Percentiles rank a stretch among this genome's conserved stretches.
Evolutionary conservation across 2,113 vertebrate species (phyloP).

Genomic region (Hyaena hyaena): DNA sequence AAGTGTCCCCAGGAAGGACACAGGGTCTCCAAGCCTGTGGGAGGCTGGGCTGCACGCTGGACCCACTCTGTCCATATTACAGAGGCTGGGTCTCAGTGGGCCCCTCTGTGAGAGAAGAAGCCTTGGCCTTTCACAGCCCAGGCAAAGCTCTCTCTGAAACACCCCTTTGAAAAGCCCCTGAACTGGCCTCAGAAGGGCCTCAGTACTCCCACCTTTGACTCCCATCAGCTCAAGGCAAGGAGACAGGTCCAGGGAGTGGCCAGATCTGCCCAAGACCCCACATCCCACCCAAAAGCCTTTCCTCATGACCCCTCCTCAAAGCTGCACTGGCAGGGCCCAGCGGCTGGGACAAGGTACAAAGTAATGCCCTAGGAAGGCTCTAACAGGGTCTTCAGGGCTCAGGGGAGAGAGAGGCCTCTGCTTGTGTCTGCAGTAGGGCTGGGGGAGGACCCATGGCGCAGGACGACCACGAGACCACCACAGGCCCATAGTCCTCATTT

Average conservation of each 20-base stretch:
- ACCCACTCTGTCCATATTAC: neutral
- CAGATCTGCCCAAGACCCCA: neutral
- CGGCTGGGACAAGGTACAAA: neutral
- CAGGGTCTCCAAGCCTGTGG: fast-evolving
- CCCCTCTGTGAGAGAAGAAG: neutral
- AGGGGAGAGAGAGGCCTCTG: neutral
- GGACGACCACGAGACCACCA: too few species aligned
- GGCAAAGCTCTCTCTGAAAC: neutral
- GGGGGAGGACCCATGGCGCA: too few species aligned
- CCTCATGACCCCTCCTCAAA: neutral
- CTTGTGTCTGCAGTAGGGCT: fast-evolving
- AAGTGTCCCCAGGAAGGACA: neutral
- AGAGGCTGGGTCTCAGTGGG: neutral
- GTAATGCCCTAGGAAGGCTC: neutral
- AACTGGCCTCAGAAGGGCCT: neutral
- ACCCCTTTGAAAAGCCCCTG: neutral
- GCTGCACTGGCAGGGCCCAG: fast-evolving
- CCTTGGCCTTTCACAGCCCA: neutral
- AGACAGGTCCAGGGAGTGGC: neutral
- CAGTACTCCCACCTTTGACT: neutral
- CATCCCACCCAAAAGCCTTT: neutral
- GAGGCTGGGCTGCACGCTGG: fast-evolving
- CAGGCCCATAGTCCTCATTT: neutral
- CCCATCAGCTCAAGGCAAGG: neutral
- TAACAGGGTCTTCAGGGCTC: neutral